Evolutionary conservation across 2,888 invertebrate genomes (phyloP).

Genomic region (Hirudinaria manillensis): DNA sequence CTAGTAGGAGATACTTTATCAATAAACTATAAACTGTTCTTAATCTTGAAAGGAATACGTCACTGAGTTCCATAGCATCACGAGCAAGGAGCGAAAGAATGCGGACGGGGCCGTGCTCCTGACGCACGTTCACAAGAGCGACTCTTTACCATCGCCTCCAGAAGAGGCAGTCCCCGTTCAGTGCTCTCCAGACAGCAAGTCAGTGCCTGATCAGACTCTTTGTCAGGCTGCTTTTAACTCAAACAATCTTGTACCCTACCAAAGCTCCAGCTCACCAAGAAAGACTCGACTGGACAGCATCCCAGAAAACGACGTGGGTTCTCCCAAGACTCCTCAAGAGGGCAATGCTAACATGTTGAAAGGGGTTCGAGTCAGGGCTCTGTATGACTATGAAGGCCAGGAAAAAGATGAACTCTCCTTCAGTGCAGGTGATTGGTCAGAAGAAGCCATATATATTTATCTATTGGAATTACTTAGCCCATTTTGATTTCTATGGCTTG

Average conservation of each 20-base stretch:
- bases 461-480: not conserved
- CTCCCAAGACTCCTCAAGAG: not conserved
- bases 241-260: too few relatives aligned
- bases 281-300: conserved; percentile 22
- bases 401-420: conserved; percentile 95
- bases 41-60: conserved; percentile 42
- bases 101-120: conserved; percentile 47
- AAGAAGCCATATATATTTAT: not conserved
- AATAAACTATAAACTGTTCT: not conserved
- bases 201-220: not conserved
- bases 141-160: conserved; percentile 4
- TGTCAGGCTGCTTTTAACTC: too few relatives aligned
- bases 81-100: conserved; percentile 28
- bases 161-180: not conserved
- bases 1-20: not conserved
- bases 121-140: conserved; percentile 48
- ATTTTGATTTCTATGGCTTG: not conserved
- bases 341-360: not conserved
- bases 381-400: conserved; percentile 93
- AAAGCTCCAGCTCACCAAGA: not conserved
- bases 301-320: conserved; percentile 20
- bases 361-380: conserved; percentile 77
- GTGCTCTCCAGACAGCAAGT: conserved; percentile 9
- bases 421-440: conserved; percentile 71
- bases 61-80: conserved; percentile 35